Percentiles rank a stretch among this genome's conserved stretches.
Evolutionary conservation across 2,888 invertebrate genomes (phyloP).

Genomic region (Dorcus hopei): DNA sequence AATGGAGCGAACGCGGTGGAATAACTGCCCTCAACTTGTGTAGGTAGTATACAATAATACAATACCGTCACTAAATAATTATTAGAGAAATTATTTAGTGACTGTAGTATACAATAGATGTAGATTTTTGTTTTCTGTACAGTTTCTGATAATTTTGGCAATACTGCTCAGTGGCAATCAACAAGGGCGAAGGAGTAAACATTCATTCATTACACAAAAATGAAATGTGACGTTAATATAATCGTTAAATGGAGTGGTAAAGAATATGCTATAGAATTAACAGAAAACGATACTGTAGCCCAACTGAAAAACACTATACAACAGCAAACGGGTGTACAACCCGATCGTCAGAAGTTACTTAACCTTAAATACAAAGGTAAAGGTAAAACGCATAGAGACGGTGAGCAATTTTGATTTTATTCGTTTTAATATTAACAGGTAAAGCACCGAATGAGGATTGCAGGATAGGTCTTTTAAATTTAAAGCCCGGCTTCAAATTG

Average conservation of each 20-base stretch:
- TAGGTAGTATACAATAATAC: no score
- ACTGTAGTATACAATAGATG: no score
- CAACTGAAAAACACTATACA: conserved; percentile 82
- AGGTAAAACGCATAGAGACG: conserved; percentile 56
- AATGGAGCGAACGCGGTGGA: no score
- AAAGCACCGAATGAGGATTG: conserved; percentile 81
- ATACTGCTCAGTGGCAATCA: no score
- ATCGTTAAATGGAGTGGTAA: conserved; percentile 92
- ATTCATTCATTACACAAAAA: conserved; percentile 21
- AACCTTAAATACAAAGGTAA: conserved; percentile 95
- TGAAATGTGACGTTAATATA: conserved; percentile 51
- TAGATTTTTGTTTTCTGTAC: no score
- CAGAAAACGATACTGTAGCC: conserved; percentile 74
- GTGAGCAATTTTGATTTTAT: neutral
- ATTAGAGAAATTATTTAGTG: no score
- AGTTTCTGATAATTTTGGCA: no score
- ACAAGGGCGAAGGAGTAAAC: no score
- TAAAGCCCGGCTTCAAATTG: conserved; percentile 85
- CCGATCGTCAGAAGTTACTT: conserved; percentile 89
- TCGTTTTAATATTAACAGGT: conserved; percentile 52
- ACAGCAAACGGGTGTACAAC: conserved; percentile 83
- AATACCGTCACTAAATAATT: no score
- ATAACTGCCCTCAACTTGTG: no score
- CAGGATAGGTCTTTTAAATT: conserved; percentile 68
- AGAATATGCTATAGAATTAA: conserved; percentile 78